Percentiles rank a stretch among this genome's conserved stretches.
Conservation (phyloP, 2,797 vertebrate genomes). For the Anas acuta region DNA sequence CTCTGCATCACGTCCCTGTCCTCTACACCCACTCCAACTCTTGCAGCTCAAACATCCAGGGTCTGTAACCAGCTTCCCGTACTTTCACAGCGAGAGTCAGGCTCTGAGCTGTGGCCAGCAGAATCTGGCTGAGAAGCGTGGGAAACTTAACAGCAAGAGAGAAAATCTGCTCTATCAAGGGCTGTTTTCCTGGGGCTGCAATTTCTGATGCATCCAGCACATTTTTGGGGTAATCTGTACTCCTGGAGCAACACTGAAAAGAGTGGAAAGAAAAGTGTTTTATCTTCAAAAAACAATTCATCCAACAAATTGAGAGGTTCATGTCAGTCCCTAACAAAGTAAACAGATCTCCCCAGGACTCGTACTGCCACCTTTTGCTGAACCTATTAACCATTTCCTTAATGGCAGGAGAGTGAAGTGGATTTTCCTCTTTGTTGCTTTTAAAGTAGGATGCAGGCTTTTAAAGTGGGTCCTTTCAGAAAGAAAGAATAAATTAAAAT, state of each 20-base stretch:
- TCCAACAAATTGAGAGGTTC: slow-evolving; percentile 14
- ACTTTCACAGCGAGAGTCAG: slow-evolving; percentile 40
- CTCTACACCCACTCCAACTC: background rate
- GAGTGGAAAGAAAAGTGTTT: slow-evolving; percentile 67
- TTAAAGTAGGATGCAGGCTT: background rate
- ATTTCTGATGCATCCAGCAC: slow-evolving; percentile 72
- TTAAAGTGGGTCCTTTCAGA: slow-evolving; percentile 6
- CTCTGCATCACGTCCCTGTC: background rate
- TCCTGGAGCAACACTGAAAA: slow-evolving; percentile 54
- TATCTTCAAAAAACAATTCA: slow-evolving; percentile 71
- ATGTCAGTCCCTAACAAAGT: slow-evolving; percentile 50
- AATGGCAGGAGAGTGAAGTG: slow-evolving; percentile 67
- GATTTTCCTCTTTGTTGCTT: slow-evolving; percentile 56
- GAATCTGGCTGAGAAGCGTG: slow-evolving; percentile 66
- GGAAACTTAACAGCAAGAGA: slow-evolving; percentile 73
- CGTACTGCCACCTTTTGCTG: slow-evolving; percentile 32
- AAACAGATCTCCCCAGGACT: slow-evolving; percentile 47
- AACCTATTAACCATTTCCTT: slow-evolving; percentile 62
- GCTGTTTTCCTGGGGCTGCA: slow-evolving; percentile 72
- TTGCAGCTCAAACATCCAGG: slow-evolving; percentile 6
- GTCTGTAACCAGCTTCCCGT: slow-evolving; percentile 1
- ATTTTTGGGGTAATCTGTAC: slow-evolving; percentile 74
- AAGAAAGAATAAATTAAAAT: slow-evolving; percentile 7
- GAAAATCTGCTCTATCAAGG: slow-evolving; percentile 61
- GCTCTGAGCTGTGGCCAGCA: slow-evolving; percentile 43